These are phyloP conservation scores for Ceratina japonica DNA, from an alignment of 1,140 invertebrate genomes.

Conservation along the genomic window DNA sequence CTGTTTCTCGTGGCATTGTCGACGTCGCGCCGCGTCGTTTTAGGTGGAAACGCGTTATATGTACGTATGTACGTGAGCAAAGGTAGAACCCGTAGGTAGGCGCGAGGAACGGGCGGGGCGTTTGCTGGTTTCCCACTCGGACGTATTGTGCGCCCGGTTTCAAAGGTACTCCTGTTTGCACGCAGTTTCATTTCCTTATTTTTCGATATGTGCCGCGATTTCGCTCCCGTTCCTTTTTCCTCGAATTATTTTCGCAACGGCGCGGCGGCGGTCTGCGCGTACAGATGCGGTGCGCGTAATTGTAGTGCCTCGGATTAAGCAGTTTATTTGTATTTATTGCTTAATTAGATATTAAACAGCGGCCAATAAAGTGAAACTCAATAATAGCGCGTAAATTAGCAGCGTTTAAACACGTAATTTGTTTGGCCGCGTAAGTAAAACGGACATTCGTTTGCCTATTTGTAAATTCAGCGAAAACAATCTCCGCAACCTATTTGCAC, in stretches of 20 bases:
- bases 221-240: too few relatives aligned
- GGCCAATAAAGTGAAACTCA: too few relatives aligned
- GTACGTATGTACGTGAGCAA: too few relatives aligned
- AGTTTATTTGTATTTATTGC: too few relatives aligned
- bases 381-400: background rate
- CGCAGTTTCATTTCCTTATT: background rate
- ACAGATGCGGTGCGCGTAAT: too few relatives aligned
- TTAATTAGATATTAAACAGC: too few relatives aligned
- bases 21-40: constrained; percentile 34
- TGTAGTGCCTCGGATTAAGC: too few relatives aligned
- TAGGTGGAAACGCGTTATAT: constrained; percentile 31
- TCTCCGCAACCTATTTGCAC: background rate
- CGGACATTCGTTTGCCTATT: constrained; percentile 7
- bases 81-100: background rate
- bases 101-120: background rate
- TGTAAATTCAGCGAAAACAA: constrained; percentile 17
- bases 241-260: too few relatives aligned
- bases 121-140: constrained; percentile 1
- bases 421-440: background rate
- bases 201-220: too few relatives aligned
- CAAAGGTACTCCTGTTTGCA: constrained; percentile 11
- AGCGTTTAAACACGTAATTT: background rate
- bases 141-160: background rate
- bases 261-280: too few relatives aligned
- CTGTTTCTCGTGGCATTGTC: constrained; percentile 39